Base-by-base conservation (phyloP, 2,888 invertebrate species). In the Sialis fuliginosa region DNA sequence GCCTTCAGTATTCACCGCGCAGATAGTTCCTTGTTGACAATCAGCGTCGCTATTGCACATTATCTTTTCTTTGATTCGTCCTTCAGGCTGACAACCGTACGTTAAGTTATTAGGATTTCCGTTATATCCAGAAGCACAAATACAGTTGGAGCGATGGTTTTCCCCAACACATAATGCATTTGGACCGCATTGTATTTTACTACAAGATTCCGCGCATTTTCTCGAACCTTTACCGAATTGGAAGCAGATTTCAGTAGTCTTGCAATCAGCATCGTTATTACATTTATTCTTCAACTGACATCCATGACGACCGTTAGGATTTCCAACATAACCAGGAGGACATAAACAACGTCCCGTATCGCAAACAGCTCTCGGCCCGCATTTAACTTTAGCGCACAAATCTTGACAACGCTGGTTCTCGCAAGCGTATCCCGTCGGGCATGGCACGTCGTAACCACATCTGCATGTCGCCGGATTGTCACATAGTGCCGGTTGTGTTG, bases 131-230 rank as follows among this genome's bases (percentile, higher is more conserved):
- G 87, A 82, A 30, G 81, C 72, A 59, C 92, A 92, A 50, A 90
- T 79, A 59, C 91, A 92, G 33, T 84, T 79, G 1, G 90, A 86
- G 51, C 83, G 75, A 62, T 91, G 91, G 58, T 82, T 81, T 56
- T 86, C 79, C 10, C 84, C 79, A 6, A 89, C 76, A 60, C 91
- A 91, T 1, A 89, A 64, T 4, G 91, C 89, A 62, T 91, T 91
- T 0, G 90, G 89, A 8, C 91, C 91, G 60, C 91, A 91, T 57
- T 89, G 88, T 33, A 86, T 70, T 66, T 87, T 87, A 52, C 81
- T 80, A 58, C 91, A 92, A 0, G 84, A 85, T 60, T 90, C 88
- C 4, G 88, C 79, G 62, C 90, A 91, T 63, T 85, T 85, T 47
- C 90, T 71, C 4, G 77, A 62, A 32, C 80, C 82, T 67, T 79